A percentile compares a stretch with the other conserved stretches of the same genome.
Conservation (phyloP, 2,888 invertebrate species). For the Hesperia comma region DNA sequence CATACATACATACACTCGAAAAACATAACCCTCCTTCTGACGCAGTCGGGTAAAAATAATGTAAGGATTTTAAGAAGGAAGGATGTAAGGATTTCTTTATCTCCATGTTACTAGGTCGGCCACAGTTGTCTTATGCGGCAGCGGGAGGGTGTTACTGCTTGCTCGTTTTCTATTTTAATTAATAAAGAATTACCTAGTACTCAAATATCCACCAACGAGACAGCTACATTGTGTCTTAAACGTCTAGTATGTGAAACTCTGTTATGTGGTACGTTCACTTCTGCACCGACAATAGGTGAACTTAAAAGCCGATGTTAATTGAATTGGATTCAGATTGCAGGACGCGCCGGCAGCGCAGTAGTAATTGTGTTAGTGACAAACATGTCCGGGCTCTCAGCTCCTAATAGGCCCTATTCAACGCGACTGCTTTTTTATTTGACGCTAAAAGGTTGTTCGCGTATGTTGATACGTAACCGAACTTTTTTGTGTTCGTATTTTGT, state of each 20-base stretch:
- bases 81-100: too few relatives aligned
- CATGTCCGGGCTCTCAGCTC: constrained; percentile 60
- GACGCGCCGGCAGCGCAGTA: constrained; percentile 61
- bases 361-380: constrained; percentile 77
- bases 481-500: constrained; percentile 7
- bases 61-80: too few relatives aligned
- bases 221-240: too few relatives aligned
- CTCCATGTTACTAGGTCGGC: too few relatives aligned
- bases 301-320: constrained; percentile 79
- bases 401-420: constrained; percentile 58
- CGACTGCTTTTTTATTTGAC: constrained; percentile 44
- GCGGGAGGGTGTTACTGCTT: too few relatives aligned
- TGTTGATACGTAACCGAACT: constrained; percentile 22
- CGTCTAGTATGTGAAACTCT: neutral
- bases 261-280: constrained; percentile 1
- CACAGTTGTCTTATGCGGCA: too few relatives aligned
- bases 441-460: constrained; percentile 33
- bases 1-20: too few relatives aligned
- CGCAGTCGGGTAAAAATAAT: too few relatives aligned
- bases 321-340: constrained; percentile 80
- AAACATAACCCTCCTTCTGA: too few relatives aligned
- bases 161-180: too few relatives aligned
- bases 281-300: constrained; percentile 56
- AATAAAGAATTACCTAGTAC: too few relatives aligned
- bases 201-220: too few relatives aligned